Evolutionary conservation across 2,797 vertebrate species (phyloP), one percentile per base, ranked within the genome.

Genomic region (Heliangelus exortis): DNA sequence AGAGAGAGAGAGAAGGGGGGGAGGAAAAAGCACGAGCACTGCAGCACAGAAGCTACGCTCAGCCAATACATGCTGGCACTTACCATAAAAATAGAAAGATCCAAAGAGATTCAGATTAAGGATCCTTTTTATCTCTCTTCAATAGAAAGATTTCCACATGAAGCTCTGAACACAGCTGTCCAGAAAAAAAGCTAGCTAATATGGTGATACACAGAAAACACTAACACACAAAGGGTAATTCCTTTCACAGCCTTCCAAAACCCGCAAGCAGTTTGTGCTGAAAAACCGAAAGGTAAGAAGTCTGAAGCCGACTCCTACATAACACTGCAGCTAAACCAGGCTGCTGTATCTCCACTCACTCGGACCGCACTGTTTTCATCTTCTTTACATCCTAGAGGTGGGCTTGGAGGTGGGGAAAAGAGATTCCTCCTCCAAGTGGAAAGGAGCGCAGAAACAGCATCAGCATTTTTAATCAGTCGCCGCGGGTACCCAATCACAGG

Each of bases 21-120:
- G 45, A 19, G 45, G 33, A 33, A 33, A 33, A 66, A 66, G 66
- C 96, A 97, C 97, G 45, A 96, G 89, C 97, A 98, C 98, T 98
- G 99, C 98, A 98, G 98, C 97, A 98, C 94, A 96, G 96, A 94
- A 74, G 96, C 93, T 88, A 69, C 10, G 75, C 96, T 96, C 95
- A 74, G 87, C 94, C 92, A 83, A 96, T 91, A 79, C 91, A 97
- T 41, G 95, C 96, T 90, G 93, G 80, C 96, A 98, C 98, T 98
- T 98, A 98, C 98, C 98, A 97, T 97, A 97, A 97, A 97, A 97
- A 98, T 95, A 97, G 97, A 97, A 97, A 98, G 96, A 97, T 96
- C 97, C 95, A 95, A 95, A 96, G 96, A 94, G 91, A 96, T 95
- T 85, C 96, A 96, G 93, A 96, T 89, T 92, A 92, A 92, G 68